These are phyloP conservation scores for Sceloporus undulatus DNA, from an alignment of 2,113 vertebrate species.

Conservation along the genomic window DNA sequence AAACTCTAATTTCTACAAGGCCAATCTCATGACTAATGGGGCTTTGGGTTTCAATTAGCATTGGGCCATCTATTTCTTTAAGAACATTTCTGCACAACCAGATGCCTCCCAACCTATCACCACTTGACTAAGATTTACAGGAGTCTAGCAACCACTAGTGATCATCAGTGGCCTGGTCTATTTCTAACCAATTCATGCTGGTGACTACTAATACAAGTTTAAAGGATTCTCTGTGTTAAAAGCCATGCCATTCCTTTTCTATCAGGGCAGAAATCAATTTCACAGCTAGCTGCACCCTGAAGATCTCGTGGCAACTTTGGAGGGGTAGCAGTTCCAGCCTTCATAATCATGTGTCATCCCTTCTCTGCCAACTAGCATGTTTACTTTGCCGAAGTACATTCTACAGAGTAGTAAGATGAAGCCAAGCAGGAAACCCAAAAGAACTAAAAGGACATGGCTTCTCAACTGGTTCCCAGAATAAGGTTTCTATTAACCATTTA, in stretches of 20 bases:
- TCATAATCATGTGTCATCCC: neutral
- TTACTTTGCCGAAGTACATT: conserved; percentile 21
- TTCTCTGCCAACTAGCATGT: neutral
- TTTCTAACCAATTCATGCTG: neutral
- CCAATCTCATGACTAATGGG: neutral
- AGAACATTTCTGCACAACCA: neutral
- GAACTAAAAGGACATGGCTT: neutral
- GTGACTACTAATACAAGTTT: neutral
- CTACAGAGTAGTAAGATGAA: conserved; percentile 4
- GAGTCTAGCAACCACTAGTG: neutral
- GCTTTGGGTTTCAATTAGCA: neutral
- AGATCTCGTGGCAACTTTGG: neutral
- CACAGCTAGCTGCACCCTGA: neutral
- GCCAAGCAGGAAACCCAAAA: conserved; percentile 6
- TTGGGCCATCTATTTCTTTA: neutral
- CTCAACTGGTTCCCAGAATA: neutral
- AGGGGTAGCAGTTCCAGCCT: neutral
- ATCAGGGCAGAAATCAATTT: neutral
- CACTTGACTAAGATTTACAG: neutral
- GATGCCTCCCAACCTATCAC: neutral
- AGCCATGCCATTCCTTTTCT: neutral
- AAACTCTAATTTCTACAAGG: neutral
- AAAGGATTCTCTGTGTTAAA: neutral
- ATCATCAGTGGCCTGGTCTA: neutral
- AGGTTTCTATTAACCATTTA: neutral